Base-by-base conservation (phyloP, 2,797 vertebrate genomes). In the Scolopax bukidnonensis region DNA sequence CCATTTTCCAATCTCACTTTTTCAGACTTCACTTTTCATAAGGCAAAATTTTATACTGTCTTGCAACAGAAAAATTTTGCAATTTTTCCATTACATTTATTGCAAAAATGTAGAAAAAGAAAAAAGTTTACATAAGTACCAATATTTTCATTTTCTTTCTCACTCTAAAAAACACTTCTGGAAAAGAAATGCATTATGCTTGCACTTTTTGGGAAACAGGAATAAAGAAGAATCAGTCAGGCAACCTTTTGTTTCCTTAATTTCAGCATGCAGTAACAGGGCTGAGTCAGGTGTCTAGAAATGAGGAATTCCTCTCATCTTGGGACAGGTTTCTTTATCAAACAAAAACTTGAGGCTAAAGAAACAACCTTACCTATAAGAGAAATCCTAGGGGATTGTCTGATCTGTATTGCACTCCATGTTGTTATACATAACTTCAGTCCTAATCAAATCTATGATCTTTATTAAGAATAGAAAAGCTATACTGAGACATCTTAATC, bases 101-200 rank as follows among this genome's bases (percentile, higher is more conserved):
- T 71, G 23, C 9, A 78, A 84, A 73, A 76, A 41, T 16, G 7
- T 4, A 78, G 28, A 53, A 56, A 84, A 3, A 32, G 1, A 38
- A 60, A 24, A 43, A 32, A 64, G 11, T 9, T 56, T 36, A 45
- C 2, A 0, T 12, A 57, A 2, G 0, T 43, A 17, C 11, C 77
- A 73, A 40, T 67, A 73, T 50, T 76, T 61, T 50, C 1, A 11
- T 85, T 90, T 91, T 74, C 14, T 8, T 80, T 24, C 14, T 1
- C 25, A 21, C 32, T 56, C 23, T 28, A 40, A 61, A 78, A 75
- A 61, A 10, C 10, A 27, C 10, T 5, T 40, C 28, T 3, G 3
- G 38, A 78, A 74, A 9, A 86, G 12, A n/a, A 60, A 63, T 56
- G 2, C 4, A 12, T 54, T 41, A 13, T 23, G 7, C 14, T 48